Base-by-base conservation (phyloP, 2,888 invertebrate species). In the Cremastobaeus sp. region DNA sequence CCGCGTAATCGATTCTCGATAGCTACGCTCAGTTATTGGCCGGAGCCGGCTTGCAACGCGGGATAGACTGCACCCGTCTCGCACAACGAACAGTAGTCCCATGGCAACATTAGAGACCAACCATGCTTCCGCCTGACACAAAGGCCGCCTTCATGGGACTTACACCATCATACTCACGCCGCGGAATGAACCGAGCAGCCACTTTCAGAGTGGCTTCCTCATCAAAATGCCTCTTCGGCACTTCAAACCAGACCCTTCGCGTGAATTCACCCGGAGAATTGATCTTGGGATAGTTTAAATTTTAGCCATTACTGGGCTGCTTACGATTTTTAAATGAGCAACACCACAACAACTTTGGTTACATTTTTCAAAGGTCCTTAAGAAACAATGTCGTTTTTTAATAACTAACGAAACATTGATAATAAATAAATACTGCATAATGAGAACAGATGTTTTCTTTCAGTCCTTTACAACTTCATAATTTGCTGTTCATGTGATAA, bases 101-200 rank as follows among this genome's bases (percentile, higher is more conserved):
- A 64, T 72, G 65, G 76, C 78, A 66, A 77, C 76, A 81, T 85
- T 82, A 83, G 84, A 85, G 80, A 70, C 84, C 81, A 83, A 80
- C 78, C 85, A 85, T 84, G 81, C 85, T 85, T 85, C 85, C 85
- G 85, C 79, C 79, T 79, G 76, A 78, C 77, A 85, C 85, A 85
- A 85, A 85, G 85, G 71, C 82, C 62, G 80, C 85, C 82, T 85
- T 85, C 83, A 85, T 85, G 76, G 76, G 76, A 79, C 77, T 76
- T 79, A 77, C 72, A 78, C 75, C 72, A 60, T 72, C 72, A 54
- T 65, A 65, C 57, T 71, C 43, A 54, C 60, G 66, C 54, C 55
- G 28, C 64, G 66, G 66, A 60, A 66, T 66, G 41, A 72, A 47
- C 71, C 64, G 45, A 59, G 52, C 50, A 65, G 64, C 71, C 59